Evolutionary conservation across 2,888 invertebrate species (phyloP).

Genomic region (Eurytoma adleriae): DNA sequence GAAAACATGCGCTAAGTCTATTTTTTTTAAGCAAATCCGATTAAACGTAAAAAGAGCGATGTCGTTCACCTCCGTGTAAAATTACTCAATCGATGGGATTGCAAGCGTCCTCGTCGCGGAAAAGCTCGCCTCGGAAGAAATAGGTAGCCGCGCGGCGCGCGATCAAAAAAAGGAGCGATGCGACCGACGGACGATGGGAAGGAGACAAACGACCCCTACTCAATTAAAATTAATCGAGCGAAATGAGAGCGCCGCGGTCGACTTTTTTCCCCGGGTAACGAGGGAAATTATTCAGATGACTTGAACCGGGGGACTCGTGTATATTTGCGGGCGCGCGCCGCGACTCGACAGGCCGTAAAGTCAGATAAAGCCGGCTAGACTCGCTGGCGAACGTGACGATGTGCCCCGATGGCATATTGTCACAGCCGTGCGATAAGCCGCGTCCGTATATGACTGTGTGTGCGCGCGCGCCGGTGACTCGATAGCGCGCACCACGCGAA

Average conservation of each 20-base stretch:
- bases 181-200: too few relatives aligned
- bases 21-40: too few relatives aligned
- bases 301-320: constrained; percentile 37
- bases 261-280: constrained; percentile 11
- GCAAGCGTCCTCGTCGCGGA: too few relatives aligned
- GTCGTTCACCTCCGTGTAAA: too few relatives aligned
- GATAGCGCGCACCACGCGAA: background rate
- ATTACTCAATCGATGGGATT: too few relatives aligned
- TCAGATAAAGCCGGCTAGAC: constrained; percentile 40
- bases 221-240: constrained; percentile 48
- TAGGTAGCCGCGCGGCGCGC: too few relatives aligned
- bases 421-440: constrained; percentile 37
- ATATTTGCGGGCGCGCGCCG: constrained; percentile 38
- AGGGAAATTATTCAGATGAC: constrained; percentile 51
- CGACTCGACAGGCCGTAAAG: constrained; percentile 41
- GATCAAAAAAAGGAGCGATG: too few relatives aligned
- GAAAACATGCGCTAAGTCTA: too few relatives aligned
- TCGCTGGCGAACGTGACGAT: constrained; percentile 30
- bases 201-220: background rate
- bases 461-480: constrained; percentile 13
- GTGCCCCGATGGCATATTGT: constrained; percentile 30
- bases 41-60: too few relatives aligned
- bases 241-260: constrained; percentile 24
- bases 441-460: background rate
- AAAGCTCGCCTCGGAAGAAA: too few relatives aligned